Percentiles rank a stretch among this genome's conserved stretches.
Evolutionary conservation across 2,888 invertebrate genomes (phyloP).

Genomic region (Incurvaria masculella): DNA sequence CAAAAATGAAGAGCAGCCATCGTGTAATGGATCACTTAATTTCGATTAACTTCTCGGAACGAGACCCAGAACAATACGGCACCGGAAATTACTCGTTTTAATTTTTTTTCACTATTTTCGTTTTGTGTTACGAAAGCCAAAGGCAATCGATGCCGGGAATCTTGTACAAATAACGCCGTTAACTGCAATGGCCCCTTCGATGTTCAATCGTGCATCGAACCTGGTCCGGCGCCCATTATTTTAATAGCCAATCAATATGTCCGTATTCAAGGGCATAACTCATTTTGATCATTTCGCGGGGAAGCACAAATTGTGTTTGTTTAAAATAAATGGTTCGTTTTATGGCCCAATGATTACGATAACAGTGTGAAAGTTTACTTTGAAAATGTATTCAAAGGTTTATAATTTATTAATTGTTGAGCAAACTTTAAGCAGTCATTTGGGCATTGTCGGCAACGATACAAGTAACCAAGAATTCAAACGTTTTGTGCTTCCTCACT

Average conservation of each 20-base stretch:
- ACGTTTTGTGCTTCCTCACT: too few relatives aligned
- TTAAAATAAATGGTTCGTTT: too few relatives aligned
- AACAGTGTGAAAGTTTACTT: too few relatives aligned
- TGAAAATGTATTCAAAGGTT: too few relatives aligned
- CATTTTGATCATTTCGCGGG: constrained; percentile 25
- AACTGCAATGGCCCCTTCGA: neutral
- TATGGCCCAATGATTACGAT: too few relatives aligned
- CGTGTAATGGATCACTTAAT: constrained; percentile 54
- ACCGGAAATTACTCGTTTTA: constrained; percentile 51
- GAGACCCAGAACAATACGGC: constrained; percentile 40
- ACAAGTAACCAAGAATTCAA: too few relatives aligned
- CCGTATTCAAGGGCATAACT: constrained; percentile 38
- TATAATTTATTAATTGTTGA: too few relatives aligned
- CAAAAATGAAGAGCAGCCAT: constrained; percentile 17
- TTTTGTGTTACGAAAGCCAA: constrained; percentile 28
- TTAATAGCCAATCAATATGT: constrained; percentile 48
- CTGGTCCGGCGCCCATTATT: constrained; percentile 30
- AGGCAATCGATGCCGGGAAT: constrained; percentile 17
- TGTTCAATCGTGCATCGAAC: neutral
- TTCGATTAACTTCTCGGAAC: constrained; percentile 44
- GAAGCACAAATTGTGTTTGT: constrained; percentile 46
- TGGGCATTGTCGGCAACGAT: too few relatives aligned
- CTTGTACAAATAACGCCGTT: constrained; percentile 32
- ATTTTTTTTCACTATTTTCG: constrained; percentile 43
- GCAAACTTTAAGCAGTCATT: too few relatives aligned